Evolutionary conservation across 2,113 vertebrate genomes (phyloP).

Genomic region (Proteles cristata): DNA sequence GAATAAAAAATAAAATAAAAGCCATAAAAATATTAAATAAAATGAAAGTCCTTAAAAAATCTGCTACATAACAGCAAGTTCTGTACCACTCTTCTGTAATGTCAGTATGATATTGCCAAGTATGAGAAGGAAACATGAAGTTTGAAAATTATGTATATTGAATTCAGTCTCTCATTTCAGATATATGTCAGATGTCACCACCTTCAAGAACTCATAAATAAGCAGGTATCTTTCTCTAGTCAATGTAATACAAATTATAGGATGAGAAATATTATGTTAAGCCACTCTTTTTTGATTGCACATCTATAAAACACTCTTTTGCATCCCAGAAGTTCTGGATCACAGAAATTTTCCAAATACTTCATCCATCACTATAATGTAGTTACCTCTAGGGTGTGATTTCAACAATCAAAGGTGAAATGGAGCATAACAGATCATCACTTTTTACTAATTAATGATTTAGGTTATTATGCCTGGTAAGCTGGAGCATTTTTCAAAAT

Average conservation of each 20-base stretch:
- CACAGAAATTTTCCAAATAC: slow-evolving; percentile 49
- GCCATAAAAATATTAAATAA: background rate
- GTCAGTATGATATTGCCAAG: slow-evolving; percentile 44
- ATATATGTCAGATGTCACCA: slow-evolving; percentile 61
- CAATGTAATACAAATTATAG: slow-evolving; percentile 28
- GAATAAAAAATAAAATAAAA: background rate
- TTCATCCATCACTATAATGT: slow-evolving; percentile 48
- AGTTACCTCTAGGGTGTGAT: slow-evolving; percentile 29
- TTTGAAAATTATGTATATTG: slow-evolving; percentile 72
- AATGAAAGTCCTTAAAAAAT: background rate
- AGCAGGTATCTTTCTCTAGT: slow-evolving; percentile 16
- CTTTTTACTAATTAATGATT: slow-evolving; percentile 66
- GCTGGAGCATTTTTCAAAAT: slow-evolving; percentile 52
- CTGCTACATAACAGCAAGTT: slow-evolving; percentile 1
- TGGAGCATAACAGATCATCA: slow-evolving; percentile 34
- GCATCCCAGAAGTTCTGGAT: background rate
- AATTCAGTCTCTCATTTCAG: slow-evolving; percentile 59
- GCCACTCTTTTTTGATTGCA: slow-evolving; percentile 23
- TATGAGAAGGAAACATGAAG: slow-evolving; percentile 8
- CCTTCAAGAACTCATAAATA: slow-evolving; percentile 66
- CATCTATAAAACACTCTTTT: slow-evolving; percentile 42
- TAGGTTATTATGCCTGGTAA: slow-evolving; percentile 27
- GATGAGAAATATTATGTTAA: slow-evolving; percentile 54
- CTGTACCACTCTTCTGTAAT: background rate
- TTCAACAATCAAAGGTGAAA: slow-evolving; percentile 63